phyloP scores from a whole-genome alignment of 2,797 vertebrate genomes.

The Enoplosus armatus region DNA sequence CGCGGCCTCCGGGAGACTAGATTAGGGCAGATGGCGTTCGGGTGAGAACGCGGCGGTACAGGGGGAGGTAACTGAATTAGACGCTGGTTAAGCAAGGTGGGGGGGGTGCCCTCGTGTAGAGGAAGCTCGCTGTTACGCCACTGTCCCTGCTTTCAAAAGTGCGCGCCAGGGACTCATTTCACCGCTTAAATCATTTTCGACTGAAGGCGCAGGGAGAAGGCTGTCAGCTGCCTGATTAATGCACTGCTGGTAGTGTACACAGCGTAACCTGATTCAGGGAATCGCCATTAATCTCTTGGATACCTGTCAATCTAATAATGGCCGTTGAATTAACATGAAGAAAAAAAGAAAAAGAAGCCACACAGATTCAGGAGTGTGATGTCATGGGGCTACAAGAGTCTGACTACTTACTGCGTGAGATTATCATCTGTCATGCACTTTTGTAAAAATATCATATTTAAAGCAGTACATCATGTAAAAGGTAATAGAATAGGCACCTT shows the following conservation, averaged over 20 bases:
- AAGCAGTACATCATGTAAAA: not conserved
- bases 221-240: not conserved
- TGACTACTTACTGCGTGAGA: not conserved
- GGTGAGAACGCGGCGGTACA: conserved; percentile 43
- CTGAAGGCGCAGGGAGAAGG: conserved; percentile 4
- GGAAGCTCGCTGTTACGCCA: conserved; percentile 5
- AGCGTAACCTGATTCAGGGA: not conserved
- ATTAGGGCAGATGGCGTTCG: conserved; percentile 75
- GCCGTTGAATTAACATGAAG: not conserved
- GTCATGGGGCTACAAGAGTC: not conserved
- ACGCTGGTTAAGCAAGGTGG: conserved; percentile 58
- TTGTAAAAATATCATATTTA: not conserved
- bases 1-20: conserved; percentile 53
- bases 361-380: not conserved
- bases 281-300: not conserved
- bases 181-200: conserved; percentile 10
- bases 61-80: conserved; percentile 79
- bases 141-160: not conserved
- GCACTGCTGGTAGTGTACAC: not conserved
- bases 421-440: not conserved
- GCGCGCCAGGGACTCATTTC: conserved; percentile 5
- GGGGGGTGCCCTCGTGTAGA: conserved; percentile 45
- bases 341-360: too few species aligned
- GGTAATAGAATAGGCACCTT: too few species aligned
- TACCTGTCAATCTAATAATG: not conserved